These are phyloP conservation scores for Coenonympha arcania DNA, from an alignment of 2,888 invertebrate genomes.

Conservation along the genomic window DNA sequence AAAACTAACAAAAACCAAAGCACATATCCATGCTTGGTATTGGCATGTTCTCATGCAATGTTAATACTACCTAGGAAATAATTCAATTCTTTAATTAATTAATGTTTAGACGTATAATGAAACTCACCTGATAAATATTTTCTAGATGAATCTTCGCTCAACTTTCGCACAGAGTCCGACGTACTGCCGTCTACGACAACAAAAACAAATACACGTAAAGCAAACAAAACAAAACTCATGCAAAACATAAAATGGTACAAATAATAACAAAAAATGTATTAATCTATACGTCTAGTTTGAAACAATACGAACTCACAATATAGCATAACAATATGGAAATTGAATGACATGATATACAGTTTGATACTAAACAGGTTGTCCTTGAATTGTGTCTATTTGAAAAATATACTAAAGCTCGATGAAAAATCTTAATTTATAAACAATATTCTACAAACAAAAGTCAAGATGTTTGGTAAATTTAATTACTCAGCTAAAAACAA, in stretches of 20 bases:
- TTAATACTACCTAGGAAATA: conserved; percentile 15
- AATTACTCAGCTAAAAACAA: not conserved
- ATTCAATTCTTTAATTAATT: conserved; percentile 4
- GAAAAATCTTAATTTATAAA: conserved; percentile 35
- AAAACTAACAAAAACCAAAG: conserved; percentile 38
- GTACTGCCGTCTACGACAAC: conserved; percentile 72
- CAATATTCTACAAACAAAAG: conserved; percentile 18
- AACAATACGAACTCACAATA: conserved; percentile 14
- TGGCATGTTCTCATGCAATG: conserved; percentile 46
- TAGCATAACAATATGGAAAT: conserved; percentile 19
- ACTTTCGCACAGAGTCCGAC: conserved; percentile 64
- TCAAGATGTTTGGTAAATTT: conserved; percentile 18
- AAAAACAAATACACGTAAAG: conserved; percentile 68
- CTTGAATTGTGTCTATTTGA: conserved; percentile 38
- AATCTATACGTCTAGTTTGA: conserved; percentile 16
- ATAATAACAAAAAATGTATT: too few relatives aligned
- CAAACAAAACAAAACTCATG: conserved; percentile 56
- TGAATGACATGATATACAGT: conserved; percentile 25
- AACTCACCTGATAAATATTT: conserved; percentile 72
- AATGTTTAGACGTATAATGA: conserved; percentile 17
- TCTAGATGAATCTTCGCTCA: conserved; percentile 70
- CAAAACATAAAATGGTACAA: conserved; percentile 35
- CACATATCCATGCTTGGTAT: conserved; percentile 52
- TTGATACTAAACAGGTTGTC: too few relatives aligned
- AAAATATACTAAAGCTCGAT: conserved; percentile 31